phyloP scores from a whole-genome alignment of 2,113 vertebrate species.

The Solea solea region DNA sequence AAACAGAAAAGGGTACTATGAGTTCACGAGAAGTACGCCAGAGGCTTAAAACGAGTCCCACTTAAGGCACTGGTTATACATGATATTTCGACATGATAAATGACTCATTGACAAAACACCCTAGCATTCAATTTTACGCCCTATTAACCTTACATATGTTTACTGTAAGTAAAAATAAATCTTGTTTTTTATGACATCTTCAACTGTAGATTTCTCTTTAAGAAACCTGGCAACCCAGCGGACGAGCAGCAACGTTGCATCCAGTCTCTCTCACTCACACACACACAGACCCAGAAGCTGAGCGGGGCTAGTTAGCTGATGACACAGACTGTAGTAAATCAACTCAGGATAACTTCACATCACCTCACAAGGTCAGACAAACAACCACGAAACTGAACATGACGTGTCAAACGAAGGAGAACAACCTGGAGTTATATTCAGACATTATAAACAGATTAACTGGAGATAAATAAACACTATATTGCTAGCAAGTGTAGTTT shows the following conservation, averaged over 20 bases:
- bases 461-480: background rate
- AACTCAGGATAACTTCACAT: constrained; percentile 5
- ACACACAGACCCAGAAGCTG: background rate
- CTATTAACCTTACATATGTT: too few species aligned
- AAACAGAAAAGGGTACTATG: too few species aligned
- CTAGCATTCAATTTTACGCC: too few species aligned
- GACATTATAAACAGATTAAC: background rate
- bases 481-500: background rate
- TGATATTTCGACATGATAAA: too few species aligned
- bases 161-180: too few species aligned
- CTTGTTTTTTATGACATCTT: background rate
- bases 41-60: too few species aligned
- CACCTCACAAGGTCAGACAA: constrained; percentile 59
- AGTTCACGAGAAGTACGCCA: too few species aligned
- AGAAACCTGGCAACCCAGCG: constrained; percentile 22
- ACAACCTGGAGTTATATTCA: background rate
- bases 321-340: constrained; percentile 12
- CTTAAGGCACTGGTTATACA: too few species aligned
- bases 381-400: background rate
- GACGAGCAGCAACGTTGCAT: background rate
- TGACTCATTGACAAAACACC: too few species aligned
- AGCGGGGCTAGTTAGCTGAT: constrained; percentile 22
- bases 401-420: too few species aligned
- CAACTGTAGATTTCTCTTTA: background rate
- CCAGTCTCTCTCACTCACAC: background rate